A percentile compares a stretch with the other conserved stretches of the same genome.
Conservation (phyloP, 2,888 invertebrate genomes). For the Eristalinus aeneus region DNA sequence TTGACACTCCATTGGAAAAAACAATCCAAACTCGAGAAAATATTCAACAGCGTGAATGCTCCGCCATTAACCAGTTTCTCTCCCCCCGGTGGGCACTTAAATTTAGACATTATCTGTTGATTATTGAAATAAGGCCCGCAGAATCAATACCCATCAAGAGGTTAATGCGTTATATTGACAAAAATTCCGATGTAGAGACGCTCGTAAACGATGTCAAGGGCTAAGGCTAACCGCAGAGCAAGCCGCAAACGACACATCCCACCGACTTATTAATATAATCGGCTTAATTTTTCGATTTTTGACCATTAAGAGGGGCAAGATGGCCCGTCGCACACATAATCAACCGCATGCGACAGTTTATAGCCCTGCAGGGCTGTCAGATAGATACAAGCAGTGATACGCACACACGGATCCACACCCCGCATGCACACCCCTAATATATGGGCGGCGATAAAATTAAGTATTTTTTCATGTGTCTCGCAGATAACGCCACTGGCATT, state of each 20-base stretch:
- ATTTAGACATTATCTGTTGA: not conserved
- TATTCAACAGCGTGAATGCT: too few species aligned
- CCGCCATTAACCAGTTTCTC: not conserved
- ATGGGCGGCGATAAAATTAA: constrained; percentile 67
- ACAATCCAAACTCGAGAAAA: too few species aligned
- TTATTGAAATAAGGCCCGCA: not conserved
- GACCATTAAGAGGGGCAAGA: constrained; percentile 66
- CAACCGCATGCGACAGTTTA: constrained; percentile 44
- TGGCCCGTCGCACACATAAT: constrained; percentile 44
- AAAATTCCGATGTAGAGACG: constrained; percentile 41
- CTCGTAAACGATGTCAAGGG: constrained; percentile 62
- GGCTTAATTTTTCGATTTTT: constrained; percentile 69
- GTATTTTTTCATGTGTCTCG: constrained; percentile 70
- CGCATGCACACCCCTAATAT: constrained; percentile 49
- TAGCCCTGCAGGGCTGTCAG: constrained; percentile 52
- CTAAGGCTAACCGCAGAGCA: constrained; percentile 53
- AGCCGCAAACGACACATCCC: constrained; percentile 61
- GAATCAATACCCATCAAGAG: not conserved
- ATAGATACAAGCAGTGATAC: not conserved
- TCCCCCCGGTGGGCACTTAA: not conserved
- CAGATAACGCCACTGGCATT: constrained; percentile 68
- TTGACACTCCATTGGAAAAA: too few species aligned
- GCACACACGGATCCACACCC: constrained; percentile 16
- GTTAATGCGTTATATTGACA: not conserved
- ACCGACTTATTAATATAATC: constrained; percentile 68